A percentile compares a stretch with the other conserved stretches of the same genome.
These are phyloP conservation scores for Mastomys coucha DNA, from an alignment of 2,113 vertebrate species.

Conservation along the genomic window DNA sequence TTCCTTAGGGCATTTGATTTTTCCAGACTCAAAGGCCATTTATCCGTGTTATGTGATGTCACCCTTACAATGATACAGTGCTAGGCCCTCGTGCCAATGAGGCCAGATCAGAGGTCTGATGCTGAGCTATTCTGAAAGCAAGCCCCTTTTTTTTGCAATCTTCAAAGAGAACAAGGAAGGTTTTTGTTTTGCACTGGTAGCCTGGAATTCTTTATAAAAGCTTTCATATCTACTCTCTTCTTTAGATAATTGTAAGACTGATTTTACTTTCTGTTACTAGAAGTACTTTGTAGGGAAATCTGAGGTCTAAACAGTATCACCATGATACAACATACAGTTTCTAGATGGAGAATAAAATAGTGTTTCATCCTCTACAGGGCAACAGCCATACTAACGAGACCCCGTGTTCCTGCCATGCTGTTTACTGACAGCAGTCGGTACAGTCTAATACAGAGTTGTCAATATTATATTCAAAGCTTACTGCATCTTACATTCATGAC, in stretches of 20 bases:
- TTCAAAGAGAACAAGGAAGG: not conserved
- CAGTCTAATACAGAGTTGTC: not conserved
- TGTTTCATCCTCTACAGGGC: not conserved
- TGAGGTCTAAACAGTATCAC: not conserved
- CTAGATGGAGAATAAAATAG: not conserved
- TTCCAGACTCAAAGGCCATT: not conserved
- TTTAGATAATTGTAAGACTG: not conserved
- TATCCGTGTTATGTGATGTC: not conserved
- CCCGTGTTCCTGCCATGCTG: not conserved
- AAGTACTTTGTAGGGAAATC: constrained; percentile 16
- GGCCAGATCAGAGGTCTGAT: not conserved
- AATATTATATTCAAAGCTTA: not conserved
- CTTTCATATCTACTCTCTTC: not conserved
- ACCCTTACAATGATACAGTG: not conserved
- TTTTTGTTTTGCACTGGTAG: not conserved
- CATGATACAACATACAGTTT: not conserved
- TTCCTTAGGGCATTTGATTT: not conserved
- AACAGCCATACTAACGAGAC: not conserved
- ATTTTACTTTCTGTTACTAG: constrained; percentile 25
- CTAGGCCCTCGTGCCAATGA: not conserved
- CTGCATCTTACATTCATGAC: not conserved
- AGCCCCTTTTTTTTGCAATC: not conserved
- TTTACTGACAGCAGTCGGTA: not conserved
- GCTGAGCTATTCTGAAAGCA: not conserved
- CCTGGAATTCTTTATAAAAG: not conserved